These are phyloP conservation scores for Crotalus helleri DNA, from an alignment of 2,113 vertebrate genomes.

Conservation along the genomic window DNA sequence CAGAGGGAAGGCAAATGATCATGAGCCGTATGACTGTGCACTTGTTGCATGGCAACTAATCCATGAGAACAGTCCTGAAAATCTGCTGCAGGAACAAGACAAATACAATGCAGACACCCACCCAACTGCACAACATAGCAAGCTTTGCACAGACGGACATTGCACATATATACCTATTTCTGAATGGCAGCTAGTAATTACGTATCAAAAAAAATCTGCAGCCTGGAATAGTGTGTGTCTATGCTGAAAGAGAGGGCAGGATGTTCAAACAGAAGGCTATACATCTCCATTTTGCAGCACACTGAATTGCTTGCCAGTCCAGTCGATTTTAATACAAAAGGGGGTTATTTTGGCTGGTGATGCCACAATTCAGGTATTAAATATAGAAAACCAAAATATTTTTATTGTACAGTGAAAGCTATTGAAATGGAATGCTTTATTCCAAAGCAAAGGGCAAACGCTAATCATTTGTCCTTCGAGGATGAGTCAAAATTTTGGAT, in stretches of 20 bases:
- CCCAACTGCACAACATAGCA: neutral
- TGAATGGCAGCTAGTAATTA: neutral
- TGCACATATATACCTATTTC: neutral
- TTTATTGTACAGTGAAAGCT: neutral
- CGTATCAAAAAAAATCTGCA: neutral
- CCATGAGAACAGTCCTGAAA: conserved; percentile 8
- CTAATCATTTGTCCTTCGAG: neutral
- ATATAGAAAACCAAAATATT: neutral
- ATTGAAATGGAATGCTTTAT: neutral
- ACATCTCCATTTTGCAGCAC: neutral
- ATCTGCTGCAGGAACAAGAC: conserved; percentile 9
- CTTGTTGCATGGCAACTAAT: conserved; percentile 32
- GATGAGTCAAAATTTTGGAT: neutral
- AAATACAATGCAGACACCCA: conserved; percentile 4
- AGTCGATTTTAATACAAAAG: neutral
- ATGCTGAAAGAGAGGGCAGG: neutral
- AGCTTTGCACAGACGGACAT: neutral
- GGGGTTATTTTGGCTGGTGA: neutral
- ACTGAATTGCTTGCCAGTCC: neutral
- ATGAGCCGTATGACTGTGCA: conserved; percentile 5
- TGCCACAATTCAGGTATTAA: neutral
- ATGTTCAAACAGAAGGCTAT: neutral
- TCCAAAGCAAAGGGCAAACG: neutral
- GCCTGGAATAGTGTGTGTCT: neutral
- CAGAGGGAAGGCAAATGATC: neutral